Percentiles rank a stretch among this genome's conserved stretches.
phyloP scores from a whole-genome alignment of 2,888 invertebrate genomes.

The Tanytarsus gracilentus region DNA sequence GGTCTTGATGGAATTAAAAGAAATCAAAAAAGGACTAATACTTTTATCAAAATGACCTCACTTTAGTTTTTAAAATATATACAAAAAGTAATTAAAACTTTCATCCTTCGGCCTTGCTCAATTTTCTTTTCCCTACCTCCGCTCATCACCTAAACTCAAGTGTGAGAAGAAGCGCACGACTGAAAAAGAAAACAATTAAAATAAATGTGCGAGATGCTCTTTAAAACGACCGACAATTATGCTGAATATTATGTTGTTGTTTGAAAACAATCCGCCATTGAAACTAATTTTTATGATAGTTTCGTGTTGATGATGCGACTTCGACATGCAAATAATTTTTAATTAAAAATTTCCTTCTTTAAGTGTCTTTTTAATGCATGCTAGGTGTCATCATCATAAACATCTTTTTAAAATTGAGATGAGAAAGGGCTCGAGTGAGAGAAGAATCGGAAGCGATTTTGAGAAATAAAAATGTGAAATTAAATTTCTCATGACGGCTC shows the following conservation, averaged over 20 bases:
- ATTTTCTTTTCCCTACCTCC: no score
- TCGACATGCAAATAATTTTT: not conserved
- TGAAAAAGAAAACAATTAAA: conserved; percentile 3
- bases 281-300: not conserved
- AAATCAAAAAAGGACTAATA: no score
- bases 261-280: not conserved
- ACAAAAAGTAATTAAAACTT: no score
- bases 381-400: not conserved
- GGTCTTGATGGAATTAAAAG: no score
- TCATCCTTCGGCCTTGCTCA: not conserved
- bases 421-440: not conserved
- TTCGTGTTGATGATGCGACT: not conserved
- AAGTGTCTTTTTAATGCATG: not conserved
- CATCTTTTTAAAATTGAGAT: not conserved
- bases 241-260: not conserved
- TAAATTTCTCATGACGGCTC: no score
- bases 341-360: not conserved
- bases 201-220: not conserved
- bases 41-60: no score
- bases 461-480: no score
- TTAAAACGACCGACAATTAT: not conserved
- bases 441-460: not conserved
- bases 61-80: no score
- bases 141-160: no score
- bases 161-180: no score